Evolutionary conservation across 92 coral and sea anemone species (phyloP), one percentile per base, ranked within the genome.

Genomic region (Plumapathes pennacea): DNA sequence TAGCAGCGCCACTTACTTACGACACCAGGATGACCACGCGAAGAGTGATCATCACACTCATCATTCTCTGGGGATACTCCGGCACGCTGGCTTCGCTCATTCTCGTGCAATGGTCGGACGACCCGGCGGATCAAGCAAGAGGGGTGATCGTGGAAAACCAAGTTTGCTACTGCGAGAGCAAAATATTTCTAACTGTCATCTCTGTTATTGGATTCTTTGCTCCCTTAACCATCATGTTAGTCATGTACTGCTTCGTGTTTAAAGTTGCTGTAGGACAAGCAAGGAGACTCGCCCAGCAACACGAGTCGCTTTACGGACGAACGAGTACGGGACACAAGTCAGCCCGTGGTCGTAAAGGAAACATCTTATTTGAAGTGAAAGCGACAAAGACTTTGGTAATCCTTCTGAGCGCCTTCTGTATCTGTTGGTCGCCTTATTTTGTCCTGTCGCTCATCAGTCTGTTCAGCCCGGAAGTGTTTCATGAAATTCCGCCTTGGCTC

Each of bases 381-480:
- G 96, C 96, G 25, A 88, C 96, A 6, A 88, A 88, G 41, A 88
- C 96, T 5, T 64, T 88, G 46, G 78, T 88, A 12, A 66, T 72
- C 46, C 80, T 88, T 2, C 51, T 88, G 21, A 84, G 90, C 7
- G 96, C 81, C 20, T 88, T 88, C 66, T 88, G 96, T 32, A 31
- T 88, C 25, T 88, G 96, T 43, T 88, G 96, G 96, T 88, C 85
- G 33, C 96, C 96, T 11, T 88, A 71, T 57, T 88, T 88, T 32
- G 81, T 83, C 10, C 42, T 88, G 21, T 53, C 82, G 7, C 52
- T 88, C 12, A 66, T 88, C 5, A 76, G 96, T 48, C 40, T 88
- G 38, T 80, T 83, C 67, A 88, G 74, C 13, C 76, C 83, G 22
- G 69, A 58, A 40, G 60, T 46, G 42, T 72, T 60, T 42, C 21